A percentile compares a stretch with the other conserved stretches of the same genome.
These are phyloP conservation scores for Gallinago stenura DNA, from an alignment of 2,797 vertebrate species.

Conservation along the genomic window DNA sequence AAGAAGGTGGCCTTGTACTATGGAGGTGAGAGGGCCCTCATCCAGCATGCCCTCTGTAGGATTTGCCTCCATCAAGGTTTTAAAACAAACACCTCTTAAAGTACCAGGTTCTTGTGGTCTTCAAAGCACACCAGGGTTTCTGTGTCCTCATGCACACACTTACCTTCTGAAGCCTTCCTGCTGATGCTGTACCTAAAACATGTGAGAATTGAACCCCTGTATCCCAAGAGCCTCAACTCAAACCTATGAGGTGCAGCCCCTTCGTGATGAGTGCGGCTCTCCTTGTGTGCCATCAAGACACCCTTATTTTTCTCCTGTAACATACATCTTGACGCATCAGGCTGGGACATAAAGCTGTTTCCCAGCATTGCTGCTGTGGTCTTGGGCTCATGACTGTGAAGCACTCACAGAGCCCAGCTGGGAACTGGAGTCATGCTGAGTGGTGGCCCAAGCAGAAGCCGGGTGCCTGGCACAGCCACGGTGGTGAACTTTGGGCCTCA, in stretches of 20 bases:
- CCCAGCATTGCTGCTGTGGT: background rate
- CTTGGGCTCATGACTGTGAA: background rate
- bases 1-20: background rate
- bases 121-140: background rate
- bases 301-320: background rate
- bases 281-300: background rate
- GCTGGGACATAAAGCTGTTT: background rate
- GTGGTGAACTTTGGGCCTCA: background rate
- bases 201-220: background rate
- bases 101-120: background rate
- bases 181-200: background rate
- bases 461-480: accelerated
- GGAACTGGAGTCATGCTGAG: background rate
- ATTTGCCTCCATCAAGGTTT: background rate
- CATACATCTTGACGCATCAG: background rate
- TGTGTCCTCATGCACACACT: background rate
- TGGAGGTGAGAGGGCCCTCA: background rate
- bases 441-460: background rate
- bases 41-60: background rate
- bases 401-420: accelerated
- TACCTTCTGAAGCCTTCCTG: background rate
- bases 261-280: background rate
- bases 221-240: background rate
- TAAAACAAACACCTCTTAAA: background rate
- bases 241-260: background rate